Percentiles rank a stretch among this genome's conserved stretches.
Conservation (phyloP, 2,888 invertebrate genomes). For the Acrobasis consociella region DNA sequence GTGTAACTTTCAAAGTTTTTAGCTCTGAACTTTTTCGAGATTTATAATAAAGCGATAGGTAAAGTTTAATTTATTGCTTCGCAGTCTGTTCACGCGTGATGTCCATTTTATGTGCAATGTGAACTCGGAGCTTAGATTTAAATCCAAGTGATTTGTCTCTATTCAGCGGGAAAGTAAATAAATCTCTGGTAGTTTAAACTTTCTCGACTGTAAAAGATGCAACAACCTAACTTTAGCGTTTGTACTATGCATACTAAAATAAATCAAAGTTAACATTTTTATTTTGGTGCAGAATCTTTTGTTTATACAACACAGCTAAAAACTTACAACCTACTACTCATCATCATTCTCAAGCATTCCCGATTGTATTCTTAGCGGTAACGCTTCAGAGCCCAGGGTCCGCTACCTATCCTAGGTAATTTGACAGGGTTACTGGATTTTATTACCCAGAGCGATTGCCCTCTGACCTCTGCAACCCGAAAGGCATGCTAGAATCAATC, state of each 20-base stretch:
- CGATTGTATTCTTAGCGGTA: too few species aligned
- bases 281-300: background rate
- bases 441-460: too few species aligned
- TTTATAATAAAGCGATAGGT: constrained; percentile 21
- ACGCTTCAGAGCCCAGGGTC: too few species aligned
- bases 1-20: constrained; percentile 44
- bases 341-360: too few species aligned
- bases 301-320: background rate
- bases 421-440: too few species aligned
- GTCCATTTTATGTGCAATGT: constrained; percentile 16
- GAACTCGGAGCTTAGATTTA: constrained; percentile 14
- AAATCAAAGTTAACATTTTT: constrained; percentile 18
- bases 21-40: constrained; percentile 29
- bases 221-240: constrained; percentile 11
- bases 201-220: constrained; percentile 20
- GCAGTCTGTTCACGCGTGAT: constrained; percentile 16
- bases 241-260: background rate
- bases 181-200: constrained; percentile 19
- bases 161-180: constrained; percentile 19
- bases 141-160: constrained; percentile 23
- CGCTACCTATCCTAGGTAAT: too few species aligned
- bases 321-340: too few species aligned
- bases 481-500: too few species aligned
- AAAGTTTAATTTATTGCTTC: constrained; percentile 21
- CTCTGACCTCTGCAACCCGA: too few species aligned